Conservation (phyloP, 2,888 invertebrate genomes). For the Mantis religiosa region DNA sequence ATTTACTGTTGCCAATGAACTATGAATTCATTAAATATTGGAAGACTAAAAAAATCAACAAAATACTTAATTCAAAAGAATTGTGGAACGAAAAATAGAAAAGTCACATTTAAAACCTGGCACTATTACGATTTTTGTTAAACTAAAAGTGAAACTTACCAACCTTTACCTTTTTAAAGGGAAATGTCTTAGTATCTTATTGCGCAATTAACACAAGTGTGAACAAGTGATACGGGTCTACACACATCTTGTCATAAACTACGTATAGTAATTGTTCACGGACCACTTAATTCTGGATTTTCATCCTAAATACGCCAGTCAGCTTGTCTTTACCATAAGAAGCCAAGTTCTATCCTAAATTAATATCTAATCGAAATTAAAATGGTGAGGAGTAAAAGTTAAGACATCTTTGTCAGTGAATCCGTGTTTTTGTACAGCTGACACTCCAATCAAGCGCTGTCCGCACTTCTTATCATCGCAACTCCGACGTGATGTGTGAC, state of each 20-base stretch:
- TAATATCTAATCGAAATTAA: slow-evolving; percentile 15
- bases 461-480: slow-evolving; percentile 23
- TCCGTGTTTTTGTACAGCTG: slow-evolving; percentile 9
- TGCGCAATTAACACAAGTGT: slow-evolving; percentile 8
- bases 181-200: background rate
- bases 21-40: background rate
- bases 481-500: slow-evolving; percentile 18
- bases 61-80: background rate
- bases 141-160: background rate
- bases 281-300: background rate
- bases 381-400: slow-evolving; percentile 14
- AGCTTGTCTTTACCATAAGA: background rate
- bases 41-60: background rate
- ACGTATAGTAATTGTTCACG: slow-evolving; percentile 7
- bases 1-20: background rate
- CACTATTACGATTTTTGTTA: background rate
- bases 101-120: background rate
- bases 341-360: slow-evolving; percentile 15
- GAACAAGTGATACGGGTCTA: slow-evolving; percentile 7
- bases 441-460: slow-evolving; percentile 18
- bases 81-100: background rate
- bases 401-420: slow-evolving; percentile 8
- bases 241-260: slow-evolving; percentile 7
- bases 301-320: background rate
- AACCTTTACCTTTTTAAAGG: background rate